phyloP scores from a whole-genome alignment of 1,140 invertebrate species.

The Thaumatotibia leucotreta region DNA sequence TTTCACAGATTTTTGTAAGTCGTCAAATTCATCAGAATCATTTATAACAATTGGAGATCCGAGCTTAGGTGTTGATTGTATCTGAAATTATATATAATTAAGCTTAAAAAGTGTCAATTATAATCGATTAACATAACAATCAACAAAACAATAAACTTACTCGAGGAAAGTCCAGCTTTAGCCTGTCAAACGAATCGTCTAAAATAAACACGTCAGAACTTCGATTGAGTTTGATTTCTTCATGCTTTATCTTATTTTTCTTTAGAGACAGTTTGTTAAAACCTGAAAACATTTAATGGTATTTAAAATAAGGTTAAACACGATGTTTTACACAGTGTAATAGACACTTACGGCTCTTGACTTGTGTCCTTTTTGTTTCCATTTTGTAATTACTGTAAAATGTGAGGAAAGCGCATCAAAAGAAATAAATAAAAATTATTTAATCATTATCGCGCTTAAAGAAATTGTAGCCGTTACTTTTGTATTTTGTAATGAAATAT shows the following conservation, averaged over 20 bases:
- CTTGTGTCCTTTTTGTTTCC: conserved; percentile 36
- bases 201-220: conserved; percentile 53
- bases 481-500: not conserved
- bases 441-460: not conserved
- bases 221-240: conserved; percentile 31
- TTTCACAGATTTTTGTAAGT: conserved; percentile 24
- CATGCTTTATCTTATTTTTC: conserved; percentile 45
- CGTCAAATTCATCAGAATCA: conserved; percentile 40
- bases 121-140: too few relatives aligned
- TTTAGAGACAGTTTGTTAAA: conserved; percentile 54
- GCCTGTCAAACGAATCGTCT: conserved; percentile 59
- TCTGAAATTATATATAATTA: conserved; percentile 31
- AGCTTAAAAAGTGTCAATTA: too few relatives aligned
- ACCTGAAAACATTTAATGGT: conserved; percentile 32
- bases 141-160: conserved; percentile 52
- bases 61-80: conserved; percentile 31
- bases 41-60: conserved; percentile 54
- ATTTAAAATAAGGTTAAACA: not conserved
- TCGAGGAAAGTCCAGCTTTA: conserved; percentile 37
- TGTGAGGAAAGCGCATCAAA: not conserved
- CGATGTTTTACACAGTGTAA: not conserved
- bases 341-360: conserved; percentile 42
- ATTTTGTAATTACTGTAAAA: conserved; percentile 25
- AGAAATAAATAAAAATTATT: not conserved
- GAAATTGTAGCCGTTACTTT: not conserved